phyloP scores from a whole-genome alignment of 2,797 vertebrate species.

The Rhinogobio ventralis region DNA sequence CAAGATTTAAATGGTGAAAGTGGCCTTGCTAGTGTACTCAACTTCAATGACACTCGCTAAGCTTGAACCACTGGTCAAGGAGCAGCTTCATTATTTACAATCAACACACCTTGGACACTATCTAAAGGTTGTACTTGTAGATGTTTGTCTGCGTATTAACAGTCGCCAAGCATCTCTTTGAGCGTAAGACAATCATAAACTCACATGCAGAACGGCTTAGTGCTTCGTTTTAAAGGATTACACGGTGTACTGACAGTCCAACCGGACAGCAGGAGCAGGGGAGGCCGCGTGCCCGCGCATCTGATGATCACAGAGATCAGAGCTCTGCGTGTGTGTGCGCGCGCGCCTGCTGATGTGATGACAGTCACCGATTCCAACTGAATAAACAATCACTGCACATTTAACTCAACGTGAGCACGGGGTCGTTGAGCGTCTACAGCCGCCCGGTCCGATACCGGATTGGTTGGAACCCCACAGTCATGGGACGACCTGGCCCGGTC shows the following conservation, averaged over 20 bases:
- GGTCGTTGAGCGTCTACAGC: neutral
- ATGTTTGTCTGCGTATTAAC: neutral
- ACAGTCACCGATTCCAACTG: neutral
- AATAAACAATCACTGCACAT: conserved; percentile 10
- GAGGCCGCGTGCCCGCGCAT: conserved; percentile 12
- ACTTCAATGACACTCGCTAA: conserved; percentile 11
- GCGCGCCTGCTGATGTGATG: neutral
- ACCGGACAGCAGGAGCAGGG: conserved; percentile 18
- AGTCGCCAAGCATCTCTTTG: neutral
- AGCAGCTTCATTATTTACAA: neutral
- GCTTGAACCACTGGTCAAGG: conserved; percentile 3
- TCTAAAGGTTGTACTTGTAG: conserved; percentile 10
- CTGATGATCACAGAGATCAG: conserved; percentile 23
- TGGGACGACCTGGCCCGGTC: conserved; percentile 46
- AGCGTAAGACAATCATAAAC: conserved; percentile 45
- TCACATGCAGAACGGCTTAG: conserved; percentile 57
- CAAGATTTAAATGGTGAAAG: neutral
- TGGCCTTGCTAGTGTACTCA: conserved; percentile 7
- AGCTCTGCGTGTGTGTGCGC: neutral
- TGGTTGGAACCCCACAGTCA: neutral
- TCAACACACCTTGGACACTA: conserved; percentile 13
- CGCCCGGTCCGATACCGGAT: neutral
- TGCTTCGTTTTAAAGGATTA: conserved; percentile 66
- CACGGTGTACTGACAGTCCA: conserved; percentile 37
- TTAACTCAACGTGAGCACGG: neutral